Conservation (phyloP, 2,797 vertebrate genomes). For the Anas acuta region DNA sequence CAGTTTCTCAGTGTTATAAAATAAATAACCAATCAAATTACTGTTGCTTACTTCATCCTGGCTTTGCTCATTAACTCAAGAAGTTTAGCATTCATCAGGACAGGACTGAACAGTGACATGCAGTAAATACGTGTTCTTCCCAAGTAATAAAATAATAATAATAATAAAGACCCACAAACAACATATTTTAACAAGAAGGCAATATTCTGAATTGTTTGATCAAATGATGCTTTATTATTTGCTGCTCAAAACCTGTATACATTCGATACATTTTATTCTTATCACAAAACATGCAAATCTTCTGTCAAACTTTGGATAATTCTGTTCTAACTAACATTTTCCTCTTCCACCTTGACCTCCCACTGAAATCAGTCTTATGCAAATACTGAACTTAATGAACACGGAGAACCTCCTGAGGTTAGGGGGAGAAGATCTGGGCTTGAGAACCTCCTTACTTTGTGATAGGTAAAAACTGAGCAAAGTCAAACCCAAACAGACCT, state of each 20-base stretch:
- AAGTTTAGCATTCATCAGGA: not conserved
- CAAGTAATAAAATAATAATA: not conserved
- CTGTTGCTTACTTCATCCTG: not conserved
- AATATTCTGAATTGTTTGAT: not conserved
- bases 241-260: not conserved
- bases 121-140: not conserved
- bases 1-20: not conserved
- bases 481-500: not conserved
- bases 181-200: not conserved
- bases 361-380: not conserved
- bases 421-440: not conserved
- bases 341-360: not conserved
- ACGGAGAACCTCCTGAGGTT: not conserved
- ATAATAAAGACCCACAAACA: not conserved
- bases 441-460: not conserved
- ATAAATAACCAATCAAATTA: not conserved
- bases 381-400: not conserved
- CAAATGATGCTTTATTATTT: not conserved
- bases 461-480: not conserved
- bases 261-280: not conserved
- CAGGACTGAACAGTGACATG: not conserved
- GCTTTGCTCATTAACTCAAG: not conserved
- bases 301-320: not conserved
- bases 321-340: slow-evolving; percentile 24
- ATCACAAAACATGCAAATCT: not conserved